Evolutionary conservation across 2,797 vertebrate species (phyloP).

Genomic region (Helarctos malayanus): DNA sequence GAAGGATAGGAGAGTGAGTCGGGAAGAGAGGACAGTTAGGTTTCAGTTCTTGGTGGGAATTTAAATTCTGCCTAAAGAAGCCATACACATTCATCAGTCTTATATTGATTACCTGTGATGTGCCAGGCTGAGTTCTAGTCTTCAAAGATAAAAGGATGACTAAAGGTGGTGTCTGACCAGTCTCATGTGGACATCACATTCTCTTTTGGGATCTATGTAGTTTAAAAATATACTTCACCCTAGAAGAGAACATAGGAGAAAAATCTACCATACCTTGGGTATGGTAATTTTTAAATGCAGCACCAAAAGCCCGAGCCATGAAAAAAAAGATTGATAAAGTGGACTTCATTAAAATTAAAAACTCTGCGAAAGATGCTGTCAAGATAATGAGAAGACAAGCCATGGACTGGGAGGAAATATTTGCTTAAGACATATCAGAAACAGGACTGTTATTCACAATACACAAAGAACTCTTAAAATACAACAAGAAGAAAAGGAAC

Average conservation of each 20-base stretch:
- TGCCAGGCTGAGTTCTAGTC: not conserved
- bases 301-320: not conserved
- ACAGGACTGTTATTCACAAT: not conserved
- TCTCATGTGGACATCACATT: not conserved
- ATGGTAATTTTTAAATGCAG: not conserved
- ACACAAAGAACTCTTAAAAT: not conserved
- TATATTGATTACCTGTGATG: not conserved
- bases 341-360: conserved; percentile 6
- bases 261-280: not conserved
- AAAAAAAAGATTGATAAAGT: not conserved
- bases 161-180: not conserved
- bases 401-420: not conserved
- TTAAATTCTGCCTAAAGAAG: not conserved
- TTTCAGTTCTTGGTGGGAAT: not conserved
- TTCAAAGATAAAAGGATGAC: not conserved
- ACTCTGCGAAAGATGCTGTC: not conserved
- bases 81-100: not conserved
- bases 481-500: not conserved
- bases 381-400: not conserved
- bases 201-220: not conserved
- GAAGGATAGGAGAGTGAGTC: not conserved
- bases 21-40: not conserved
- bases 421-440: not conserved
- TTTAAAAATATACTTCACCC: not conserved
- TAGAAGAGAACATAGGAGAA: not conserved